Evolutionary conservation across 2,113 vertebrate species (phyloP), one percentile per base, ranked within the genome.

Genomic region (Alaudala cheleensis): DNA sequence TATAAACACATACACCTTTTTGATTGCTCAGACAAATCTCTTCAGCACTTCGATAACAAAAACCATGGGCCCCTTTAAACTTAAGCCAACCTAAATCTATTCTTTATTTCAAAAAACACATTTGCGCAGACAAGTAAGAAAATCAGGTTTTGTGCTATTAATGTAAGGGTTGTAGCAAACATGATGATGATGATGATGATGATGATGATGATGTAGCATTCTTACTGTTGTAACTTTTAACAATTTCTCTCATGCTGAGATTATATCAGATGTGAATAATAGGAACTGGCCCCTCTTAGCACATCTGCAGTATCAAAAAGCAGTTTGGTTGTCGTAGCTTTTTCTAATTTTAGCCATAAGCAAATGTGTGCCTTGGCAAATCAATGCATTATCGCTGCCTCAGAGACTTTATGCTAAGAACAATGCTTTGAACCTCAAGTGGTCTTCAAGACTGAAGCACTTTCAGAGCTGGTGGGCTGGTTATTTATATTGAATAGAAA

Each of bases 351-450:
- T 71, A 95, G 71, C 50, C 67, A 50, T 34, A 69, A 62, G 62
- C 57, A 61, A 50, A 57, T 0, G 0, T 18, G 28, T 60, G 50
- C 45, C 58, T 72, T 34, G 26, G 58, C 37, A 79, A 93, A 95
- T 45, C 86, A 45, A 57, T 13, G 51, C 58, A 58, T 25, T 65
- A 82, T 57, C 81, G 3, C 60, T 29, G 49, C 60, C 69, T 81
- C 65, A 40, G 2, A 67, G 54, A 58, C 74, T n/a, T 62, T 9
- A 82, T 13, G 39, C 81, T 74, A 66, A 70, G 44, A 86, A 69
- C 47, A 91, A 39, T 12, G 78, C 95, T 96, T 94, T 96, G 93
- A 97, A 96, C 71, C 74, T 96, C 56, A 90, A 97, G 95, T 81
- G 92, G 51, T 83, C 92, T 95, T 87, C 54, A 73, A 58, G 74